Evolutionary conservation across 23 tunicate species (phyloP).

Genomic region (Oikopleura albicans): DNA sequence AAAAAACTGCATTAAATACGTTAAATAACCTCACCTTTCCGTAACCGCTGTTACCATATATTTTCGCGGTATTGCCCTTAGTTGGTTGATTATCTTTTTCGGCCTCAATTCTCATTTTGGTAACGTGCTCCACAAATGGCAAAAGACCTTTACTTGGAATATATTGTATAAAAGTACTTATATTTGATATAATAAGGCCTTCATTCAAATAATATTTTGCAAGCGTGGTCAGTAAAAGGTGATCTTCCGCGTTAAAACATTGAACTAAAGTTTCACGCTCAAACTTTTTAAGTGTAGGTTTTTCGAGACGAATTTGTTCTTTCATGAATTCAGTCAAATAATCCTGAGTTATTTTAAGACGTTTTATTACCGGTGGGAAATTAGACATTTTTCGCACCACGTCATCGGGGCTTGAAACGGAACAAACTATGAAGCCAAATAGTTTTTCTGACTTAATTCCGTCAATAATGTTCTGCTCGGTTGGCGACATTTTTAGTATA

Average conservation of each 20-base stretch:
- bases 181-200: neutral
- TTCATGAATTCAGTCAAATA: neutral
- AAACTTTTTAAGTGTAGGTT: neutral
- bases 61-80: too few species aligned
- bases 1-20: too few species aligned
- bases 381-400: neutral
- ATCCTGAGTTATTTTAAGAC: neutral
- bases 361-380: neutral
- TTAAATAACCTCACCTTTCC: too few species aligned
- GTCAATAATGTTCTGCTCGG: neutral
- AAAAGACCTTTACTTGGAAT: too few species aligned
- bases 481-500: too few species aligned
- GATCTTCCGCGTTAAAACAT: neutral
- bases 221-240: neutral
- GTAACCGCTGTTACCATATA: too few species aligned
- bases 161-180: neutral
- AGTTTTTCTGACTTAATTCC: neutral
- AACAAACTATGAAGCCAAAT: neutral
- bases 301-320: neutral
- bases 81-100: too few species aligned
- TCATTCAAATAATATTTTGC: neutral
- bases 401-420: neutral
- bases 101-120: too few species aligned
- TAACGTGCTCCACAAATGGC: too few species aligned
- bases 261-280: neutral